Conservation (phyloP, 2,888 invertebrate genomes). For the Protodeltote pygarga region DNA sequence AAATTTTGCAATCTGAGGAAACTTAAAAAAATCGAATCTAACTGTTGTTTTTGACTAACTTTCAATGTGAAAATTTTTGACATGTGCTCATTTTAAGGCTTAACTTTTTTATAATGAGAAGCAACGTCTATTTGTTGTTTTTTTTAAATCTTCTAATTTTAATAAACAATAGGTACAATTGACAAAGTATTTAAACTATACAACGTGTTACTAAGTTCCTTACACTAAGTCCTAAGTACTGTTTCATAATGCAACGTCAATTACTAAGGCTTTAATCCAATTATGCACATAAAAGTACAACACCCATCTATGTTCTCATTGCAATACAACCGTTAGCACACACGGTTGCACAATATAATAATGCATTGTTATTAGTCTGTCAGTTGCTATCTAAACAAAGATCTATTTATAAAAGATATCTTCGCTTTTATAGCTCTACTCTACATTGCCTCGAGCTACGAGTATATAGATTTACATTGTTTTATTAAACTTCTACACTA, state of each 20-base stretch:
- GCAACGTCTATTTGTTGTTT: too few relatives aligned
- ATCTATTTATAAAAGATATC: slow-evolving; percentile 40
- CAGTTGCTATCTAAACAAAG: slow-evolving; percentile 43
- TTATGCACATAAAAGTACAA: slow-evolving; percentile 50
- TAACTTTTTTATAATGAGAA: too few relatives aligned
- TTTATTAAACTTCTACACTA: slow-evolving; percentile 31
- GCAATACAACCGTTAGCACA: slow-evolving; percentile 26
- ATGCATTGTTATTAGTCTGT: slow-evolving; percentile 50
- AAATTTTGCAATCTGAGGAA: too few relatives aligned
- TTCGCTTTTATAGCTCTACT: slow-evolving; percentile 18
- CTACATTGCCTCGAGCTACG: slow-evolving; percentile 25
- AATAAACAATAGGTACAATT: too few relatives aligned
- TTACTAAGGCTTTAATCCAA: slow-evolving; percentile 59
- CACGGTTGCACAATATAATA: slow-evolving; percentile 47
- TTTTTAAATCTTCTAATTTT: too few relatives aligned
- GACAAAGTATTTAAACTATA: too few relatives aligned
- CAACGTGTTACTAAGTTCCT: not conserved
- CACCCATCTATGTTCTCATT: slow-evolving; percentile 33
- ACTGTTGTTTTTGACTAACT: too few relatives aligned
- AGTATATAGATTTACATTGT: slow-evolving; percentile 31
- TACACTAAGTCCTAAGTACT: slow-evolving; percentile 14
- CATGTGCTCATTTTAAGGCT: too few relatives aligned
- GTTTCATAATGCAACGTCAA: slow-evolving; percentile 38
- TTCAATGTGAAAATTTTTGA: too few relatives aligned
- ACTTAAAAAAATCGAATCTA: too few relatives aligned